Conservation (phyloP, 2,113 vertebrate genomes). For the Forbesichthys agassizii region DNA sequence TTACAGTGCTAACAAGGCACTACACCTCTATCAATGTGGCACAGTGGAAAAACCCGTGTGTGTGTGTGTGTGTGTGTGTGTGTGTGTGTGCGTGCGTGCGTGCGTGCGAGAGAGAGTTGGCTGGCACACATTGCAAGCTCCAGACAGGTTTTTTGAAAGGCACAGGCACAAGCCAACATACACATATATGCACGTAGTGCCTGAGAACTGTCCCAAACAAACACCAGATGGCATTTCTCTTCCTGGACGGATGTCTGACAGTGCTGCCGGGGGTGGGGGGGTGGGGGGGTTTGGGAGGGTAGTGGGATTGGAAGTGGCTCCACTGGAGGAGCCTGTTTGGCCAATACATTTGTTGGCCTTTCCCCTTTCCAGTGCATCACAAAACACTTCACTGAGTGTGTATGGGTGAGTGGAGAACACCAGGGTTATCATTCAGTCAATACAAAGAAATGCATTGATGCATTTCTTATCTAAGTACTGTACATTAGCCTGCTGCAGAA, state of each 20-base stretch:
- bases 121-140: constrained; percentile 16
- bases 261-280: constrained; percentile 47
- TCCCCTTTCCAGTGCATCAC: constrained; percentile 18
- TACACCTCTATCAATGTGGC: too few species aligned
- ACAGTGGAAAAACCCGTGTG: too few species aligned
- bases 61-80: neutral
- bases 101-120: neutral
- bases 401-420: neutral
- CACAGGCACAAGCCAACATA: constrained; percentile 24
- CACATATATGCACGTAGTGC: constrained; percentile 49
- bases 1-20: too few species aligned
- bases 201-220: constrained; percentile 72
- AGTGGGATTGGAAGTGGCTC: constrained; percentile 55
- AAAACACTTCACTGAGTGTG: constrained; percentile 48
- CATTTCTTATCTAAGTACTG: neutral
- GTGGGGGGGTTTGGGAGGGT: constrained; percentile 7
- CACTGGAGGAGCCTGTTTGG: constrained; percentile 61
- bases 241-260: constrained; percentile 72
- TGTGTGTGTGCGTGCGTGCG: too few species aligned
- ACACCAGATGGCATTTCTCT: constrained; percentile 79
- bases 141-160: constrained; percentile 15
- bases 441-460: neutral
- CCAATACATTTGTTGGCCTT: constrained; percentile 44
- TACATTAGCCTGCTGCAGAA: too few species aligned
- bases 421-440: constrained; percentile 4